Percentiles rank a stretch among this genome's conserved stretches.
phyloP scores from a whole-genome alignment of 2,113 vertebrate species.

The Cygnus buccinator region DNA sequence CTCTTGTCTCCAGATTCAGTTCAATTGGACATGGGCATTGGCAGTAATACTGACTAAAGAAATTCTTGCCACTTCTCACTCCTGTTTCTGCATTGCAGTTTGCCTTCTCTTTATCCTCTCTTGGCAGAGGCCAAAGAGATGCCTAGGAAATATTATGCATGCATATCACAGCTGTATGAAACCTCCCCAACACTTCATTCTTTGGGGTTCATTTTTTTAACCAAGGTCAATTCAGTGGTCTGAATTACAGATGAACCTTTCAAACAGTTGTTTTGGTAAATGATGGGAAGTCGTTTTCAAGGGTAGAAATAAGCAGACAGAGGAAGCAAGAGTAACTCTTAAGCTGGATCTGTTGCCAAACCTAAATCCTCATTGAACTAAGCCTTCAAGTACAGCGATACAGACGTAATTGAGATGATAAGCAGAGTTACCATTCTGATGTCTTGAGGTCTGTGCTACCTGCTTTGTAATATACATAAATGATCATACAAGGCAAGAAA shows the following conservation, averaged over 20 bases:
- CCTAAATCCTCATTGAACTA: not conserved
- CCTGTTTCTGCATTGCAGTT: not conserved
- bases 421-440: not conserved
- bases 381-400: not conserved
- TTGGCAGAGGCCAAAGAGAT: not conserved
- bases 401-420: not conserved
- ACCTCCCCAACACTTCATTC: not conserved
- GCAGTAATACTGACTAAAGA: not conserved
- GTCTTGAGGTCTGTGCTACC: not conserved
- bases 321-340: not conserved
- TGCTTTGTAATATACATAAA: not conserved
- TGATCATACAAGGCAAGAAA: not conserved
- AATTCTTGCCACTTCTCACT: not conserved
- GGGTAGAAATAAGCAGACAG: not conserved
- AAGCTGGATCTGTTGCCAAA: not conserved
- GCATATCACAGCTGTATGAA: not conserved
- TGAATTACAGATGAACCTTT: not conserved
- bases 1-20: not conserved
- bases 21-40: fast-evolving
- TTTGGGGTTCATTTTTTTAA: not conserved
- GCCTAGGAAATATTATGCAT: not conserved
- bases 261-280: not conserved
- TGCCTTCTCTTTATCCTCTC: not conserved
- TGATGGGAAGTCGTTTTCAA: not conserved
- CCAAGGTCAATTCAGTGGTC: not conserved